Base-by-base conservation (phyloP, 2,888 invertebrate genomes). In the Caradrina kadenii region DNA sequence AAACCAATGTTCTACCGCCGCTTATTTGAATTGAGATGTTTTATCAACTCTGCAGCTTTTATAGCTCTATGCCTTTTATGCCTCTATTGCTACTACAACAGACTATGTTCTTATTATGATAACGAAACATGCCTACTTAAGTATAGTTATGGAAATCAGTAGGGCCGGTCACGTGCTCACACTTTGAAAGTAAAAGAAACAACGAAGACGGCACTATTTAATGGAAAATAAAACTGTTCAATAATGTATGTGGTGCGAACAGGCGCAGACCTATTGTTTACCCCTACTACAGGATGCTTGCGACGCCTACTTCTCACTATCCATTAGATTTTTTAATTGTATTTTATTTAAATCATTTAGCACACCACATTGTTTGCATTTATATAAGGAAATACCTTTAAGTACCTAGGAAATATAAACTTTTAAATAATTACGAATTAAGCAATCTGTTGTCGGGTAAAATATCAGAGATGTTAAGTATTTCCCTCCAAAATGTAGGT, bases 191-290 rank as follows among this genome's bases (percentile, higher is more conserved):
- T 53, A 73, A 83, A 83, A 84, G 81, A 86, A 87, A 88, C 87
- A 75, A 69, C 79, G 63, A 67, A 78, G 76, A 74, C 82, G 76
- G 69, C 80, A 79, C 84, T 80, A 79, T 85, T 82, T 85, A 90
- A 89, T 88, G 85, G 85, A 83, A 87, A 87, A 90, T 88, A 89
- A 90, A 91, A 91, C 91, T 91, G 87, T 89, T 91, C 80, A 91
- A 92, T 92, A 89, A 92, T 93, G 88, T 88, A 92, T 92, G 86
- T 87, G 56, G 74, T 76, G 69, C 67, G 74, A 63, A 74, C 63
- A 63, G 26, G 11, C 65, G 60, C 75, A 64, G 60, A 62, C 70
- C 84, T 83, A 83, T 89, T 87, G 86, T 88, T 84, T 82, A 76
- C 66, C 63, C 73, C 69, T 66, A 77, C 71, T 82, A 80, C 80